Conservation (phyloP, 1,140 invertebrate genomes). For the Papilio polyxenes region DNA sequence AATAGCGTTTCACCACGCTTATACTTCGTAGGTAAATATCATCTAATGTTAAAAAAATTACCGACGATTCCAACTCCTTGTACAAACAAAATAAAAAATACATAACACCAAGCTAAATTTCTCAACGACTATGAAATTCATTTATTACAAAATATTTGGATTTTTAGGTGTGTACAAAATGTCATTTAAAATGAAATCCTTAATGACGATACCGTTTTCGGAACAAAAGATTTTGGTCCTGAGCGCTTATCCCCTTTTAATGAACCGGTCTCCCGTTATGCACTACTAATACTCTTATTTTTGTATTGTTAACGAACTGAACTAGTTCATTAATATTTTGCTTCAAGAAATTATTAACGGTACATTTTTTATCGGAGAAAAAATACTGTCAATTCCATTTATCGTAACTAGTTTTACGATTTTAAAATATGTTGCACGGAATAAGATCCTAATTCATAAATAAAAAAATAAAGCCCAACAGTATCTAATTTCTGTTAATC, state of each 20-base stretch:
- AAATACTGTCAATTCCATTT: too few relatives aligned
- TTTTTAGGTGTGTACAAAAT: constrained; percentile 4
- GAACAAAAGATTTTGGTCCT: constrained; percentile 25
- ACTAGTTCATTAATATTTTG: background rate
- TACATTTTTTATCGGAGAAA: too few relatives aligned
- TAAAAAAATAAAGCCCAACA: too few relatives aligned
- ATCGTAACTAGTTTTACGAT: too few relatives aligned
- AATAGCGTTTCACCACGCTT: too few relatives aligned
- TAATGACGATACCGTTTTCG: constrained; percentile 6
- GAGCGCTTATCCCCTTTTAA: constrained; percentile 35
- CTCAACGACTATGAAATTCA: background rate
- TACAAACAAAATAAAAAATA: background rate
- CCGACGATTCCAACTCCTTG: background rate
- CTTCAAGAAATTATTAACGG: background rate
- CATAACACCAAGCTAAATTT: background rate
- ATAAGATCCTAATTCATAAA: too few relatives aligned
- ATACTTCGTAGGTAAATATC: too few relatives aligned
- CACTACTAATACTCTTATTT: constrained; percentile 10
- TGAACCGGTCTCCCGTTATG: constrained; percentile 18
- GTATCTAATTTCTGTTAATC: background rate
- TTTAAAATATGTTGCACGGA: too few relatives aligned
- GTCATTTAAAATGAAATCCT: constrained; percentile 8
- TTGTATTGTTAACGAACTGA: constrained; percentile 10
- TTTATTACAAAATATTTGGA: background rate
- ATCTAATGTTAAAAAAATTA: background rate